Evolutionary conservation across 2,797 vertebrate genomes (phyloP).

Genomic region (Sebastes trivittatus): DNA sequence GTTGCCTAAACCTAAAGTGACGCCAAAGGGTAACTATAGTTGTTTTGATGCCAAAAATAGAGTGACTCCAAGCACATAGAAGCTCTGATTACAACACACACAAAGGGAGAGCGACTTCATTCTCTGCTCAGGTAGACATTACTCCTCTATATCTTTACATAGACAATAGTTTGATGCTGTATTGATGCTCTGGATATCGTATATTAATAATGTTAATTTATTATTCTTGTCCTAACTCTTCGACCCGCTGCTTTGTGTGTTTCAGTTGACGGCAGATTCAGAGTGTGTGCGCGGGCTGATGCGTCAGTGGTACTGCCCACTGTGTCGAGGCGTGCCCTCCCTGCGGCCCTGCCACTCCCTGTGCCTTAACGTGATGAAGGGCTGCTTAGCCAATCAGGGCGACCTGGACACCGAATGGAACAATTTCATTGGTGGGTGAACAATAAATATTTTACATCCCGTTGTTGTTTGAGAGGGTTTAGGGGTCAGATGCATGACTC

Average conservation of each 20-base stretch:
- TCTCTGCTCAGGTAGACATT: no score
- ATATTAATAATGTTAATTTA: not conserved
- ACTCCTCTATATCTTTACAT: not conserved
- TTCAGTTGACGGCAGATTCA: slow-evolving; percentile 77
- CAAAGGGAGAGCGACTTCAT: no score
- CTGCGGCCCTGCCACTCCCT: slow-evolving; percentile 87
- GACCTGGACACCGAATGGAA: slow-evolving; percentile 90
- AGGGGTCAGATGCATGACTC: not conserved
- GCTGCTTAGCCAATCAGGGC: slow-evolving; percentile 88
- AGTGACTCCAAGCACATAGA: rapidly evolving
- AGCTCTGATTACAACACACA: no score
- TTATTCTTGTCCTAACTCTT: not conserved
- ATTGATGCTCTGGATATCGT: not conserved
- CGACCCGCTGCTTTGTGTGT: not conserved
- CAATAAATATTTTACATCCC: not conserved
- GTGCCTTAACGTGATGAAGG: slow-evolving; percentile 92
- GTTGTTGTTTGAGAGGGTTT: not conserved
- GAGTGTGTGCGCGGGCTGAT: slow-evolving; percentile 87
- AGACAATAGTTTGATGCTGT: not conserved
- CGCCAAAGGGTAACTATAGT: no score
- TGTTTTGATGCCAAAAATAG: no score
- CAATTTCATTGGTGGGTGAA: slow-evolving; percentile 87
- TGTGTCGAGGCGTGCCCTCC: slow-evolving; percentile 87
- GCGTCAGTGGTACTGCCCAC: slow-evolving; percentile 90
- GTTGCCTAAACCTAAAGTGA: no score